Evolutionary conservation across 2,888 invertebrate genomes (phyloP).

Genomic region (Drosophila cracens): DNA sequence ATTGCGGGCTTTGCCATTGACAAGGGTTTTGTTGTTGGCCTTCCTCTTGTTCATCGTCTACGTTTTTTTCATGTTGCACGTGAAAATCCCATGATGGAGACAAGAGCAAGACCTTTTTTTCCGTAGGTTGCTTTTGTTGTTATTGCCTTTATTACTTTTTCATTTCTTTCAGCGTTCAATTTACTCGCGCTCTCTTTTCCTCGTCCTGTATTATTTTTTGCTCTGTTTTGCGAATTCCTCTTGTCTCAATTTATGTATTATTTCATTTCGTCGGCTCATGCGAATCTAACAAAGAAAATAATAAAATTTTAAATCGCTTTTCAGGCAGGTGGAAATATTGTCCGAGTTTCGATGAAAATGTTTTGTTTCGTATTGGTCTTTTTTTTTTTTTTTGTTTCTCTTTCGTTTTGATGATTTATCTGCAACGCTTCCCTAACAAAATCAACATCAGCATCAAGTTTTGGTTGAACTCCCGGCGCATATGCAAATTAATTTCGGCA

Average conservation of each 20-base stretch:
- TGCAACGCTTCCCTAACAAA: conserved; percentile 10
- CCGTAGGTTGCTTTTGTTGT: conserved; percentile 18
- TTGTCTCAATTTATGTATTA: conserved; percentile 38
- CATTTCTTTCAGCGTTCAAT: conserved; percentile 45
- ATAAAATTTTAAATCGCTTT: conserved; percentile 19
- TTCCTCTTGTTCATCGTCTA: conserved; percentile 2
- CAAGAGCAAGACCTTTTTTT: conserved; percentile 36
- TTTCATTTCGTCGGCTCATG: conserved; percentile 32
- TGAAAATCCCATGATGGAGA: conserved; percentile 71
- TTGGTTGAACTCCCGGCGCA: conserved; percentile 27
- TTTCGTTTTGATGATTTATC: conserved; percentile 4
- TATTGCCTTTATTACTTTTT: conserved; percentile 59
- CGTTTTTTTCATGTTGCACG: conserved; percentile 48
- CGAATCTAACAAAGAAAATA: conserved; percentile 8
- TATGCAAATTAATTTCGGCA: conserved; percentile 48
- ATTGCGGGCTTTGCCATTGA: conserved; percentile 53
- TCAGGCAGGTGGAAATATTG: conserved; percentile 30
- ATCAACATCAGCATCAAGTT: conserved; percentile 12
- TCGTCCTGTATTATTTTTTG: conserved; percentile 5
- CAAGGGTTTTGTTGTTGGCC: conserved; percentile 56
- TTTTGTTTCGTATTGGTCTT: not conserved
- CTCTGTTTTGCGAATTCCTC: conserved; percentile 8
- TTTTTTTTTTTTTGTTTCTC: not conserved
- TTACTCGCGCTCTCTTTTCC: conserved; percentile 16
- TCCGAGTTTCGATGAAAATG: conserved; percentile 25